These are phyloP conservation scores for Orthonyx spaldingii DNA, from an alignment of 2,113 vertebrate species.

Conservation along the genomic window DNA sequence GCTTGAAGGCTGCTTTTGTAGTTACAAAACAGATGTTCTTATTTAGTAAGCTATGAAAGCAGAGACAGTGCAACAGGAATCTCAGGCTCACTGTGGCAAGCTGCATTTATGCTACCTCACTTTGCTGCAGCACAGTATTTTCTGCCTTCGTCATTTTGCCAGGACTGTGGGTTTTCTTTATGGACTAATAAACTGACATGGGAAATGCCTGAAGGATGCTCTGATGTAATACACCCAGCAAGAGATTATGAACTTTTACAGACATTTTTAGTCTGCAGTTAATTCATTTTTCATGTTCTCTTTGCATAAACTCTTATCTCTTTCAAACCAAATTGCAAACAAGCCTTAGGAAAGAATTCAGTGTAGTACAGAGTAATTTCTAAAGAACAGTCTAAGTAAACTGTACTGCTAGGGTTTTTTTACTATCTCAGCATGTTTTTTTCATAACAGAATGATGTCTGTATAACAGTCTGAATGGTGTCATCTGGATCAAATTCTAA, in stretches of 20 bases:
- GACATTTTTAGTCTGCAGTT: background rate
- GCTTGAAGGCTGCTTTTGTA: background rate
- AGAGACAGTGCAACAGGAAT: background rate
- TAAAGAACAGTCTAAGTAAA: background rate
- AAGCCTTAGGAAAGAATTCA: background rate
- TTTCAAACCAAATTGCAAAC: background rate
- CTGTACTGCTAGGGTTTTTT: background rate
- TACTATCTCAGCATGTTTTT: background rate
- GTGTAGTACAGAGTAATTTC: background rate
- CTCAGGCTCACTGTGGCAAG: background rate
- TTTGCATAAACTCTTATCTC: background rate
- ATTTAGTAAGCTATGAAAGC: background rate
- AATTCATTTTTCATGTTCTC: slow-evolving; percentile 3
- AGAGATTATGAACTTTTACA: background rate
- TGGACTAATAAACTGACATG: background rate
- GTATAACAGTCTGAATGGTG: background rate
- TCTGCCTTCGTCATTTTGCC: background rate
- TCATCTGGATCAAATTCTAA: background rate
- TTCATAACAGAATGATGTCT: background rate
- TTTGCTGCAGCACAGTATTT: background rate
- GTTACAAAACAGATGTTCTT: background rate
- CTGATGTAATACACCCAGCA: background rate
- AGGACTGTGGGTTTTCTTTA: background rate
- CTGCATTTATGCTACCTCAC: background rate
- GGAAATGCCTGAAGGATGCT: background rate